Percentiles rank a stretch among this genome's conserved stretches.
Conservation (phyloP, 2,797 vertebrate genomes). For the Podargus strigoides region DNA sequence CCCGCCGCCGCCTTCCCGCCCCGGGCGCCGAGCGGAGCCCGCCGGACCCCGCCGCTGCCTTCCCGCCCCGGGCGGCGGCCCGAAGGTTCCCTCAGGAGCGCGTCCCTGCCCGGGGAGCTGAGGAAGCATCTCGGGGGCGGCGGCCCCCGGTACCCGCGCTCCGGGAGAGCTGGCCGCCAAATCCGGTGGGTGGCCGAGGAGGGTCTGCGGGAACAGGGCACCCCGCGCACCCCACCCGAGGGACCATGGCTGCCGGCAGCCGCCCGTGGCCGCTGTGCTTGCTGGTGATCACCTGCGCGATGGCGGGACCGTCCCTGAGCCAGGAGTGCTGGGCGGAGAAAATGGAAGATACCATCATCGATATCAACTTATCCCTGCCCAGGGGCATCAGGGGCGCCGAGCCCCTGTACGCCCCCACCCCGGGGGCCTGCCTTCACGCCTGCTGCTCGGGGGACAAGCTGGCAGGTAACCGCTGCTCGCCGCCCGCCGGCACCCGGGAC, state of each 20-base stretch:
- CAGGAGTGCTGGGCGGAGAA: constrained; percentile 43
- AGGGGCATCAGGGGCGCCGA: constrained; percentile 65
- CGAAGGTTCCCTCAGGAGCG: background rate
- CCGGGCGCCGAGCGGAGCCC: background rate
- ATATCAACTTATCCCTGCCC: constrained; percentile 59
- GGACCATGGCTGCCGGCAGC: constrained; percentile 39
- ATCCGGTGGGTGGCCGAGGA: background rate
- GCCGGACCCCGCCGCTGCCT: too few relatives aligned
- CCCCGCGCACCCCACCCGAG: background rate
- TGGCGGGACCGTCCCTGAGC: background rate
- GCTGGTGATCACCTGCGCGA: background rate
- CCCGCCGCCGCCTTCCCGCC: background rate
- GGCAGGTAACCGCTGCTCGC: constrained; percentile 51
- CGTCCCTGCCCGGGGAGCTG: background rate
- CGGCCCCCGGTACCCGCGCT: background rate
- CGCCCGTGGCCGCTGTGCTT: background rate
- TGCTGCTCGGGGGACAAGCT: constrained; percentile 65
- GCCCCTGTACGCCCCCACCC: background rate
- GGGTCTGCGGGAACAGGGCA: too few relatives aligned
- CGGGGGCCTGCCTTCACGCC: constrained; percentile 37
- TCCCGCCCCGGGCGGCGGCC: background rate
- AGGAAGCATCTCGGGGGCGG: background rate
- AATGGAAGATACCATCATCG: constrained; percentile 55
- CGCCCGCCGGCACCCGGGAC: background rate
- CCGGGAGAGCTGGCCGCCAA: background rate